Base-by-base conservation (phyloP, 2,113 vertebrate genomes). In the Fulica atra region DNA sequence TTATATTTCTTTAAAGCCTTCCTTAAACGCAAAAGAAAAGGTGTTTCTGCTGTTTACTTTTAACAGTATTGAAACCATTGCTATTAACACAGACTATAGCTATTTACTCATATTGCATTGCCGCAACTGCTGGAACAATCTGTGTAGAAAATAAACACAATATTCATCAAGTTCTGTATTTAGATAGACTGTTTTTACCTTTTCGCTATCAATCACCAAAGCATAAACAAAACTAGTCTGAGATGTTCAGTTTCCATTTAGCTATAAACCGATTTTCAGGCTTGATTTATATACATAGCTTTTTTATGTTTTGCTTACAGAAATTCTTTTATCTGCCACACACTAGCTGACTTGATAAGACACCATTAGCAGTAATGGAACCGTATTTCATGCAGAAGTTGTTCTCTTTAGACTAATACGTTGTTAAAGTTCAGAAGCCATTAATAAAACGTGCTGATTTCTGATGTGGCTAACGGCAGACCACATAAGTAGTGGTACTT, bases 351-450 rank as follows among this genome's bases (percentile, higher is more conserved):
- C 61, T 91, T 16, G 11, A 5, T 80, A 56, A 96, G 48, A 60
- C 42, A 87, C 44, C 60, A 77, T 86, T 72, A 91, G 66, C 80
- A 94, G 60, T 19, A 91, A 82, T 11, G 73, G 64, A 87, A 85
- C 44, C 11, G 8, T 78, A 94, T n/a, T 92, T 86, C 65, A 56
- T 28, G 40, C 72, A 88, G 48, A 96, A 93, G 79, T 74, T 76
- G 86, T 88, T 94, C 84, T 61, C 89, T 93, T 92, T 68, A 95
- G 76, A 54, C 93, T 81, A 92, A 96, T 60, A 71, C 77, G 54
- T 33, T 86, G 63, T 36, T 90, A 82, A 97, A 97, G 93, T 95
- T 97, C 96, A 96, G 80, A 96, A 95, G 92, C 66, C 90, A 93
- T 94, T 93, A 96, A 95, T 90, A 95, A 96, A 97, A 87, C 2